phyloP scores from a whole-genome alignment of 2,113 vertebrate genomes.

The Macrotus californicus region DNA sequence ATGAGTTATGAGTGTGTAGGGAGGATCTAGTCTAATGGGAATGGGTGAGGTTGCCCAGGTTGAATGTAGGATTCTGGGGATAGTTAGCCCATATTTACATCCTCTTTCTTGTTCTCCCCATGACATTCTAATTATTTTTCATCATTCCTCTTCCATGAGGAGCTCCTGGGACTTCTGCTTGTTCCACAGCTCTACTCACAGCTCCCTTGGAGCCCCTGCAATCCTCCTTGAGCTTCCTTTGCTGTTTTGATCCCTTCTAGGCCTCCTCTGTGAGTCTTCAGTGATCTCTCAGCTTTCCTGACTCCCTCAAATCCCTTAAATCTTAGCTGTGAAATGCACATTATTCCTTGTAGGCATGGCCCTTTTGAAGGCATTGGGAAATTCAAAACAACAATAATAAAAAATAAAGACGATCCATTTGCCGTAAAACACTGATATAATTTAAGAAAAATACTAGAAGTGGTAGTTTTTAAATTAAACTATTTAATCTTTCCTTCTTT shows the following conservation, averaged over 20 bases:
- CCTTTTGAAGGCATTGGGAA: constrained; percentile 67
- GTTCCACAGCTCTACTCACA: constrained; percentile 71
- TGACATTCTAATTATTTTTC: constrained; percentile 63
- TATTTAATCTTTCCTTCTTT: neutral
- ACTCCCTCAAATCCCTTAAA: constrained; percentile 73
- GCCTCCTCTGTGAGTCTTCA: constrained; percentile 69
- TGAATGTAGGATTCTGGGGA: neutral
- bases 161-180: constrained; percentile 36
- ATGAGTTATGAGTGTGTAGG: neutral
- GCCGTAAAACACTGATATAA: neutral
- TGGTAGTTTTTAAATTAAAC: neutral
- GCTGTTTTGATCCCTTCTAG: constrained; percentile 67
- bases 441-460: constrained; percentile 21
- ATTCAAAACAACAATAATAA: constrained; percentile 68
- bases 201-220: constrained; percentile 54
- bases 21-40: neutral
- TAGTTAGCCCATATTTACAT: neutral
- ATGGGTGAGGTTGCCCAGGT: neutral
- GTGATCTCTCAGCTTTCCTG: constrained; percentile 71
- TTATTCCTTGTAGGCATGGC: constrained; percentile 58
- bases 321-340: constrained; percentile 64
- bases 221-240: constrained; percentile 74
- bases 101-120: constrained; percentile 39
- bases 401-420: constrained; percentile 56
- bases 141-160: constrained; percentile 40